Evolutionary conservation across 2,113 vertebrate genomes (phyloP).

Genomic region (Microcebus ravelobensis): DNA sequence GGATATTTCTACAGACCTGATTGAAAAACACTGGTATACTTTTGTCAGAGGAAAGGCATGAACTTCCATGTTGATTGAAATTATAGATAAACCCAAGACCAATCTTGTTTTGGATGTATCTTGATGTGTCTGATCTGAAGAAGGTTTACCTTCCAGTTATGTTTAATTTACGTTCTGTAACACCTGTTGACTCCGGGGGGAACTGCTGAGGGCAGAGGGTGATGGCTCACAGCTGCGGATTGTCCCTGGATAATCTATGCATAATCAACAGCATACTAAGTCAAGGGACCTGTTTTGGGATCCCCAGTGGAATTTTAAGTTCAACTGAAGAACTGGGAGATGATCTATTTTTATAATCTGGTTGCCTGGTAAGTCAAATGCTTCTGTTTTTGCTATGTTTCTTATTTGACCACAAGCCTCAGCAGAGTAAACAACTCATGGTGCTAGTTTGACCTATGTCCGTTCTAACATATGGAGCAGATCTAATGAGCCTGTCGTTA

Average conservation of each 20-base stretch:
- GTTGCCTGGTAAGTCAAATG: slow-evolving; percentile 5
- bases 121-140: background rate
- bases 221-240: background rate
- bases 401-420: slow-evolving; percentile 28
- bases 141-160: background rate
- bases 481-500: slow-evolving; percentile 52
- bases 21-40: background rate
- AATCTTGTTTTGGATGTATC: background rate
- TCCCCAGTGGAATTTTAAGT: slow-evolving; percentile 1
- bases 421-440: background rate
- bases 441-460: slow-evolving; percentile 6
- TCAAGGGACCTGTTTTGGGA: slow-evolving; percentile 11
- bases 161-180: background rate
- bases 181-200: background rate
- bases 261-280: background rate
- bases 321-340: background rate
- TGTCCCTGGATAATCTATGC: background rate
- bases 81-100: background rate
- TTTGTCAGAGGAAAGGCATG: background rate
- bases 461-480: slow-evolving; percentile 18
- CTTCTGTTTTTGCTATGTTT: slow-evolving; percentile 32
- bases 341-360: slow-evolving; percentile 37
- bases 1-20: background rate
- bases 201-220: background rate
- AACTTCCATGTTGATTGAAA: background rate